Percentiles rank a stretch among this genome's conserved stretches.
These are phyloP conservation scores for Lepidostoma basale DNA, from an alignment of 1,140 invertebrate genomes.

Conservation along the genomic window DNA sequence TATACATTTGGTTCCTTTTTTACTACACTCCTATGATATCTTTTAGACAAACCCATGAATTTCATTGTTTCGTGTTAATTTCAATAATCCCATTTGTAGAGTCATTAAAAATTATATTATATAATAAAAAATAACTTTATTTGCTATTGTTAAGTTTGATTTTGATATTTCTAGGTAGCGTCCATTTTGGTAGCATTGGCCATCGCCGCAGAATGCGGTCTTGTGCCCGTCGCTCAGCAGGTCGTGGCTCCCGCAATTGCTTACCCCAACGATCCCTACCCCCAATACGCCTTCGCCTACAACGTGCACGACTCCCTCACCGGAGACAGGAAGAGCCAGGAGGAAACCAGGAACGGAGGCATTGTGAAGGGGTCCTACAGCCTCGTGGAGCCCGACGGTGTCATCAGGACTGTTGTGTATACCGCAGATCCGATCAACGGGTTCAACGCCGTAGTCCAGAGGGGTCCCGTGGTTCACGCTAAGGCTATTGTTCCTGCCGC, in stretches of 20 bases:
- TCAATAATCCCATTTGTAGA: no score
- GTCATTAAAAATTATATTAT: no score
- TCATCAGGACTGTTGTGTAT: conserved; percentile 51
- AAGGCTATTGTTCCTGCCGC: conserved; percentile 43
- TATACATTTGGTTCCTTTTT: no score
- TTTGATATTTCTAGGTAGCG: conserved; percentile 30
- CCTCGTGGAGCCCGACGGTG: conserved; percentile 60
- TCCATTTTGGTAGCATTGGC: conserved; percentile 33
- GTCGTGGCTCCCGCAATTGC: conserved; percentile 46
- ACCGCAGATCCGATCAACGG: conserved; percentile 55
- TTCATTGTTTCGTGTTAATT: no score
- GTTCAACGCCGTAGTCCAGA: conserved; percentile 53
- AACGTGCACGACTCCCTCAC: conserved; percentile 60
- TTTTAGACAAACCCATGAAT: no score
- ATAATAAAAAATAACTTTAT: background rate
- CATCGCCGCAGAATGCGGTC: conserved; percentile 40
- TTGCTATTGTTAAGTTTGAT: background rate
- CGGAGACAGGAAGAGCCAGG: conserved; percentile 60
- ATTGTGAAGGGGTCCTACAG: conserved; percentile 57
- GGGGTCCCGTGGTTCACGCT: conserved; percentile 39
- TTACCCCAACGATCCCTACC: conserved; percentile 58
- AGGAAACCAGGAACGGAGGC: conserved; percentile 60
- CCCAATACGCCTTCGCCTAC: conserved; percentile 60
- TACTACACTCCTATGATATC: no score
- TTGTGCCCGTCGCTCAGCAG: conserved; percentile 37